phyloP scores from a whole-genome alignment of 2,888 invertebrate genomes.

The Crepidodera aurea region DNA sequence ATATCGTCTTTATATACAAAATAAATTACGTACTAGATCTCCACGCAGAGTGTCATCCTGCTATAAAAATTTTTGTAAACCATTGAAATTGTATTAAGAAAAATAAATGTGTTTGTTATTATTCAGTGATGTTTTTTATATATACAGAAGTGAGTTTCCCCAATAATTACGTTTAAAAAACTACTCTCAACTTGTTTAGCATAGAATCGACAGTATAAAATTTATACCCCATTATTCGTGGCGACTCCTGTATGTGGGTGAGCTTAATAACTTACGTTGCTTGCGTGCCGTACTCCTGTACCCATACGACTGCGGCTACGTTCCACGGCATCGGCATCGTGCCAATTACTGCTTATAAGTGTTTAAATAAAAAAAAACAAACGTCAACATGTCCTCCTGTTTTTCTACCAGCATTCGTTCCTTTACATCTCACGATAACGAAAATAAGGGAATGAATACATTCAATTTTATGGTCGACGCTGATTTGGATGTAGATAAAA shows the following conservation, averaged over 20 bases:
- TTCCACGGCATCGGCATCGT: constrained; percentile 45
- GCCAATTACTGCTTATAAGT: constrained; percentile 57
- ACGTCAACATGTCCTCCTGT: constrained; percentile 28
- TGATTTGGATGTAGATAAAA: no score
- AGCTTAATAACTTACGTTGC: constrained; percentile 49
- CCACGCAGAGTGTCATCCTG: no score
- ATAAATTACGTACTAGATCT: no score
- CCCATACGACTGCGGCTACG: constrained; percentile 5
- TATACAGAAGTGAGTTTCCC: no score
- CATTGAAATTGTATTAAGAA: no score
- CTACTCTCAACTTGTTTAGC: constrained; percentile 14
- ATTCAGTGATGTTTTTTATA: no score
- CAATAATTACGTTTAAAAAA: no score
- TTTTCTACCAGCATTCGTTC: constrained; percentile 23
- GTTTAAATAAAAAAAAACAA: constrained; percentile 51
- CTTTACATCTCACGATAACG: constrained; percentile 11
- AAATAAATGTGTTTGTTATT: no score
- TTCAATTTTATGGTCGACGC: no score
- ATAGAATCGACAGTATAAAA: constrained; percentile 30
- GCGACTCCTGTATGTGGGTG: constrained; percentile 37
- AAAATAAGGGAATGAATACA: background rate
- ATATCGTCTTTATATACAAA: no score
- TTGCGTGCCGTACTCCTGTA: constrained; percentile 48
- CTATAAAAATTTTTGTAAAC: no score
- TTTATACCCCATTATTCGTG: constrained; percentile 36